A percentile compares a stretch with the other conserved stretches of the same genome.
These are phyloP conservation scores for Platysternon megacephalum DNA, from an alignment of 2,113 vertebrate species.

Conservation along the genomic window DNA sequence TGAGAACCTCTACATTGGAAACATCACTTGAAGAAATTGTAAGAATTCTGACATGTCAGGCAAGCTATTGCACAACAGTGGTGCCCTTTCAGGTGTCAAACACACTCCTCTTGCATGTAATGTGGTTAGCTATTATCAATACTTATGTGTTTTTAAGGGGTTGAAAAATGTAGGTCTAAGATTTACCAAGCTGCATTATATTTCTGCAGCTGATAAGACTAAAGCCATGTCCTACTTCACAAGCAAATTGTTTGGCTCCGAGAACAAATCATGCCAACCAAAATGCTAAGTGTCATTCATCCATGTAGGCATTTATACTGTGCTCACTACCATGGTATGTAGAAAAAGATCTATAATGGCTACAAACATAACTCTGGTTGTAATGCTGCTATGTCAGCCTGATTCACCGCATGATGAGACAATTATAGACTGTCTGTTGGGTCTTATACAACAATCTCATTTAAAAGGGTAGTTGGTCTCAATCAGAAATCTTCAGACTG, in stretches of 20 bases:
- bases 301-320: too few relatives aligned
- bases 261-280: background rate
- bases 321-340: background rate
- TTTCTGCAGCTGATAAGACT: background rate
- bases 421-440: background rate
- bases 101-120: background rate
- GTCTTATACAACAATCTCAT: background rate
- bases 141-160: background rate
- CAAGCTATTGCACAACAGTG: background rate
- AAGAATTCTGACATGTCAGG: background rate
- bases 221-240: background rate
- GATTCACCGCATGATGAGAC: background rate
- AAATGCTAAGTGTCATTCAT: background rate
- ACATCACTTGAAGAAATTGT: background rate
- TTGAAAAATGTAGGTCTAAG: background rate
- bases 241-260: background rate
- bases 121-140: background rate
- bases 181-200: fast-evolving
- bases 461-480: background rate
- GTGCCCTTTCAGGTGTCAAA: background rate
- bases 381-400: background rate
- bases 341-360: background rate
- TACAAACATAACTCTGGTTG: background rate
- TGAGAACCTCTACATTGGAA: background rate
- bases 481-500: background rate